These are phyloP conservation scores for Halocynthia roretzi DNA, from an alignment of 23 tunicate species.

Conservation along the genomic window DNA sequence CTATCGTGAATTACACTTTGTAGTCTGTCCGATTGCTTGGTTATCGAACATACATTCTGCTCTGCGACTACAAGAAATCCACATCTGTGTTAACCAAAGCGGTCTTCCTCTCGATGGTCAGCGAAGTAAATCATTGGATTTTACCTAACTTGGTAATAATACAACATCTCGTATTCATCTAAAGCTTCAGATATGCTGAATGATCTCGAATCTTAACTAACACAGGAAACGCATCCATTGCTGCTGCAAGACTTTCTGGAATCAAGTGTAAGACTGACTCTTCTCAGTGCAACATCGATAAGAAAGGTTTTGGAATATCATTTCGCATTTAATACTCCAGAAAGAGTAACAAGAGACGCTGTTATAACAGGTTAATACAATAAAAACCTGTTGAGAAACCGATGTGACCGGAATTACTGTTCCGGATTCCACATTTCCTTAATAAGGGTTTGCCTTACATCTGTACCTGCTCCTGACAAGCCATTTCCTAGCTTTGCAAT, in stretches of 20 bases:
- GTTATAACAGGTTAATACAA: slow-evolving; percentile 29
- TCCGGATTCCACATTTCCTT: too few relatives aligned
- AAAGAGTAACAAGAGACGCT: slow-evolving; percentile 31
- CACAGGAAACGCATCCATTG: slow-evolving; percentile 44
- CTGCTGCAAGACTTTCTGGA: slow-evolving; percentile 54
- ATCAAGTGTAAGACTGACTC: slow-evolving; percentile 47
- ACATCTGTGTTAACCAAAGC: slow-evolving; percentile 49
- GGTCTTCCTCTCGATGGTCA: slow-evolving; percentile 63
- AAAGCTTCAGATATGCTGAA: neutral
- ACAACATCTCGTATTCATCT: too few relatives aligned
- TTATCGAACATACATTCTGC: slow-evolving; percentile 48
- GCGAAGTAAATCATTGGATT: slow-evolving; percentile 65
- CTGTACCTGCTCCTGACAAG: too few relatives aligned
- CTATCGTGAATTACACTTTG: too few relatives aligned
- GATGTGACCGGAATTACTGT: too few relatives aligned
- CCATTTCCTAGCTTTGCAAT: too few relatives aligned
- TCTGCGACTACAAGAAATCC: slow-evolving; percentile 42
- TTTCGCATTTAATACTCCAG: slow-evolving; percentile 13
- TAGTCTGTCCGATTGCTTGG: slow-evolving; percentile 58
- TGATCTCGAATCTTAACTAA: neutral
- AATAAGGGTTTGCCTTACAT: too few relatives aligned
- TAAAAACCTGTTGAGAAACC: too few relatives aligned
- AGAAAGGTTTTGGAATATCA: slow-evolving; percentile 31
- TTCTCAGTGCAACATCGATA: slow-evolving; percentile 34
- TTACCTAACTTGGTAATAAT: slow-evolving; percentile 43